Evolutionary conservation across 2,797 vertebrate species (phyloP).

Genomic region (Melanotaenia nigrans): DNA sequence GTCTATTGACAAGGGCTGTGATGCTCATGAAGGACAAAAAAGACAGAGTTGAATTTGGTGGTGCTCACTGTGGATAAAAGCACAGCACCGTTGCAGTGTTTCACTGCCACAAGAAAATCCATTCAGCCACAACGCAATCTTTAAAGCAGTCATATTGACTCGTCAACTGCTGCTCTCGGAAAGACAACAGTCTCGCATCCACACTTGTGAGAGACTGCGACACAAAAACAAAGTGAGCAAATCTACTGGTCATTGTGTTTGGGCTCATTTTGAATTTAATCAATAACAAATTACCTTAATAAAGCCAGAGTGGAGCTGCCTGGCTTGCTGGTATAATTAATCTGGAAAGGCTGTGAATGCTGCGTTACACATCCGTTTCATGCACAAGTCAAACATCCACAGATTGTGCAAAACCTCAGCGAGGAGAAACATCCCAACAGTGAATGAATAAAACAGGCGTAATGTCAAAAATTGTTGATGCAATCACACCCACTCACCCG

Average conservation of each 20-base stretch:
- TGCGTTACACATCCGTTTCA: slow-evolving; percentile 21
- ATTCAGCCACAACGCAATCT: slow-evolving; percentile 74
- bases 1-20: slow-evolving; percentile 38
- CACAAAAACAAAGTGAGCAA: slow-evolving; percentile 66
- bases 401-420: slow-evolving; percentile 32
- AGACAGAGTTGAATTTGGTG: slow-evolving; percentile 26
- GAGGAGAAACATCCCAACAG: slow-evolving; percentile 21
- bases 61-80: slow-evolving; percentile 58
- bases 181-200: slow-evolving; percentile 78
- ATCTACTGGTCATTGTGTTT: slow-evolving; percentile 68
- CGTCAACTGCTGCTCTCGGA: slow-evolving; percentile 75
- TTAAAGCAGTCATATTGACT: slow-evolving; percentile 77
- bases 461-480: slow-evolving; percentile 57
- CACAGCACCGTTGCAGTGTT: slow-evolving; percentile 60
- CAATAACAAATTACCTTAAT: slow-evolving; percentile 50
- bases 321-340: slow-evolving; percentile 33
- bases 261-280: slow-evolving; percentile 36
- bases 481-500: slow-evolving; percentile 55
- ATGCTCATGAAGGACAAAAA: slow-evolving; percentile 14
- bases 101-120: slow-evolving; percentile 61
- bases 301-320: slow-evolving; percentile 43
- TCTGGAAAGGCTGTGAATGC: slow-evolving; percentile 34
- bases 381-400: slow-evolving; percentile 34
- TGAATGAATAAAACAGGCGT: slow-evolving; percentile 51
- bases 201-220: slow-evolving; percentile 70